Conservation (phyloP, 1,140 invertebrate species). For the Cecropterus lyciades region DNA sequence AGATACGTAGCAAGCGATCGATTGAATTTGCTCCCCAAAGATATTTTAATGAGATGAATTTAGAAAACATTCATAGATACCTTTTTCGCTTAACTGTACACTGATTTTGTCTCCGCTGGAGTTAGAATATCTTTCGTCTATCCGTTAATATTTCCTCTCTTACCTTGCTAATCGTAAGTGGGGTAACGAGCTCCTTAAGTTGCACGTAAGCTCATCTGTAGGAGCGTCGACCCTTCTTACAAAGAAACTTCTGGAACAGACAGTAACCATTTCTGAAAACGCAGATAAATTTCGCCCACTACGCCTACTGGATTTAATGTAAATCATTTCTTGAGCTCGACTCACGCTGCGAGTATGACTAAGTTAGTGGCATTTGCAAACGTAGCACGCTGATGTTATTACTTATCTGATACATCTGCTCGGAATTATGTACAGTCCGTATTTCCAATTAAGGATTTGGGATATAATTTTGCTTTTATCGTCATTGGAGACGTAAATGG, state of each 20-base stretch:
- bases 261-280: constrained; percentile 67
- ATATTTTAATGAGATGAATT: background rate
- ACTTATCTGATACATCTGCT: constrained; percentile 28
- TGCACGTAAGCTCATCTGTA: constrained; percentile 16
- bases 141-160: background rate
- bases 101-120: too few species aligned
- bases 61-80: background rate
- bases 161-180: background rate
- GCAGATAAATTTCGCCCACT: constrained; percentile 58
- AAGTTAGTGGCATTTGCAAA: constrained; percentile 52
- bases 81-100: too few species aligned
- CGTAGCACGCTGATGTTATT: constrained; percentile 3
- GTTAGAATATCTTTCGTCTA: background rate
- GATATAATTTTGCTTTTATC: background rate
- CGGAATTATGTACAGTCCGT: background rate
- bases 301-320: constrained; percentile 67
- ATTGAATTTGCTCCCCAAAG: background rate
- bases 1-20: background rate
- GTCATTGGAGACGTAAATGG: background rate
- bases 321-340: constrained; percentile 64
- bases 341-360: constrained; percentile 57
- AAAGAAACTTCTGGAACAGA: constrained; percentile 61
- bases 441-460: background rate
- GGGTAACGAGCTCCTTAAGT: background rate
- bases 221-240: constrained; percentile 45